phyloP scores from a whole-genome alignment of 35 echinoderm and acorn worm species.

The Stichopus chloronotus region DNA sequence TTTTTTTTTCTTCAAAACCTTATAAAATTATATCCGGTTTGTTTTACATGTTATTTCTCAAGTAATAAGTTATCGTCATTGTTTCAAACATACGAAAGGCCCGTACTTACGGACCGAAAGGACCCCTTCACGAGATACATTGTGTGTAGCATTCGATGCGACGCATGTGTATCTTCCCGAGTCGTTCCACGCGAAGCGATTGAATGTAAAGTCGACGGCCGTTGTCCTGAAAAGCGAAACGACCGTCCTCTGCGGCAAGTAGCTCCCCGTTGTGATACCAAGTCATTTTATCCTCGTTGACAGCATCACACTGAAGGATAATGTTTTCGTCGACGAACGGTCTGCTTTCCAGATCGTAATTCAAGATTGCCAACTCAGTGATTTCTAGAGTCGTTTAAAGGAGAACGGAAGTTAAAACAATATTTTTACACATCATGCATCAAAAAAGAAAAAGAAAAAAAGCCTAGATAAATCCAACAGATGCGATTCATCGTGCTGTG shows the following conservation, averaged over 20 bases:
- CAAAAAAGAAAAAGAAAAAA: no score
- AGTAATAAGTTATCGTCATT: no score
- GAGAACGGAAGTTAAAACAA: no score
- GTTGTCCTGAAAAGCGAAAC: not conserved
- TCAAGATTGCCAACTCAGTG: not conserved
- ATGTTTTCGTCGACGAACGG: not conserved
- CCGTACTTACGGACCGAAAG: not conserved
- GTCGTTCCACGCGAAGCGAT: not conserved
- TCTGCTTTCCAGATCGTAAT: not conserved
- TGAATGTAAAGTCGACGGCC: not conserved
- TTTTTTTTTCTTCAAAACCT: no score
- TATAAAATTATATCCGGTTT: no score
- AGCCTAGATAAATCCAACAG: no score
- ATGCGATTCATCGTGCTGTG: no score
- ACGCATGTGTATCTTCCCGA: constrained; percentile 9
- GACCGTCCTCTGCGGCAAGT: not conserved
- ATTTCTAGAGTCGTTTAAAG: not conserved
- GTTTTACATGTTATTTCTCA: no score
- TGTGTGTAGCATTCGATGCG: not conserved
- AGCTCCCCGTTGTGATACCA: not conserved
- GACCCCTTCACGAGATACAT: not conserved
- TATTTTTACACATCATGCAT: no score
- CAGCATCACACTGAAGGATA: not conserved
- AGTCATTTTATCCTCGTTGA: not conserved
- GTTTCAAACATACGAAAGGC: no score